phyloP scores from a whole-genome alignment of 1,140 invertebrate species.

The Plectrocnemia conspersa region DNA sequence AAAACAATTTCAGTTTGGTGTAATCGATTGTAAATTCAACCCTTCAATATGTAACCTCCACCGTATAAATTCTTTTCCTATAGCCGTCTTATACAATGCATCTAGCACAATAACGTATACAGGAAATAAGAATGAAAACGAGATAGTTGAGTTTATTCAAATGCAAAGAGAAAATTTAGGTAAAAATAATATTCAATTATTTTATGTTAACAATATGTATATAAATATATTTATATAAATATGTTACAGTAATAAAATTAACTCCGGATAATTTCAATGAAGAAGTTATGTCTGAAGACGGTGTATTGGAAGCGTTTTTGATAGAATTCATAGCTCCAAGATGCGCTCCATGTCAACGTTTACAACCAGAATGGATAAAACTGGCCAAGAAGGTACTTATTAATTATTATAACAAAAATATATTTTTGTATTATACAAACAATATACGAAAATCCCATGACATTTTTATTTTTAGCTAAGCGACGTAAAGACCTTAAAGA shows the following conservation, averaged over 20 bases:
- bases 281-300: conserved; percentile 42
- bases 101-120: conserved; percentile 55
- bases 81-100: conserved; percentile 66
- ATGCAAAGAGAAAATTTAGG: conserved; percentile 43
- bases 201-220: conserved; percentile 16
- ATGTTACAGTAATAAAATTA: conserved; percentile 58
- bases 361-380: conserved; percentile 67
- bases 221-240: conserved; percentile 32
- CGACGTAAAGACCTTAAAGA: conserved; percentile 51
- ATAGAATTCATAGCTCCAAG: conserved; percentile 76
- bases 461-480: conserved; percentile 55
- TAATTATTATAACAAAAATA: conserved; percentile 53
- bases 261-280: conserved; percentile 54
- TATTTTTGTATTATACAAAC: not conserved
- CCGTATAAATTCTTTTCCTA: conserved; percentile 69
- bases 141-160: conserved; percentile 66
- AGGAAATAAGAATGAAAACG: conserved; percentile 56
- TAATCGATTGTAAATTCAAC: conserved; percentile 58
- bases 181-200: conserved; percentile 17
- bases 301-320: conserved; percentile 46
- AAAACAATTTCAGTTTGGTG: conserved; percentile 57
- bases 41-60: conserved; percentile 54
- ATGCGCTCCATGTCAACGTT: conserved; percentile 72
- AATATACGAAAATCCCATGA: not conserved
- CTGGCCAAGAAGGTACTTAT: conserved; percentile 56